Evolutionary conservation across 2,113 vertebrate genomes (phyloP).

Genomic region (Agapornis roseicollis): DNA sequence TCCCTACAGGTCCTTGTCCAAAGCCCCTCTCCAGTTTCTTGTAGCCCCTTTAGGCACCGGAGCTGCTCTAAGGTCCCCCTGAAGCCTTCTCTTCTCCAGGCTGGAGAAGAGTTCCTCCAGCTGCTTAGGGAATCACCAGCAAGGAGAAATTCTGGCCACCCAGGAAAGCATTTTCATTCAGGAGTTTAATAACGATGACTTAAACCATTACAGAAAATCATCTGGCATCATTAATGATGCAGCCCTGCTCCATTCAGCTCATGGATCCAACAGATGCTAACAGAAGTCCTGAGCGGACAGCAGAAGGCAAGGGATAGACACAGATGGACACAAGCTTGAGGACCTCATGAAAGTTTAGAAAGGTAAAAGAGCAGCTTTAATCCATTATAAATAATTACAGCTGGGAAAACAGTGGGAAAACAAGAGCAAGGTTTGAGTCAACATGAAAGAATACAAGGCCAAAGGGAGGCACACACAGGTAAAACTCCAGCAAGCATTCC

Average conservation of each 20-base stretch:
- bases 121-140: not conserved
- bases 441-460: accelerated
- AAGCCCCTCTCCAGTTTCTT: not conserved
- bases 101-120: not conserved
- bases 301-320: not conserved
- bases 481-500: not conserved
- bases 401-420: not conserved
- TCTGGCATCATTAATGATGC: not conserved
- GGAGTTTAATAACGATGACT: not conserved
- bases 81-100: not conserved
- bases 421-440: not conserved
- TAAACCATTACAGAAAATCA: not conserved
- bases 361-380: not conserved
- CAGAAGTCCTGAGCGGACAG: not conserved
- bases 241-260: not conserved
- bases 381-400: not conserved
- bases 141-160: not conserved
- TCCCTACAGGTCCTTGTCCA: not conserved
- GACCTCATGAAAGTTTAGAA: not conserved
- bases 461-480: accelerated
- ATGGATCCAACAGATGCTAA: not conserved
- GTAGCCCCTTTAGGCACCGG: not conserved
- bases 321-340: not conserved
- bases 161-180: not conserved
- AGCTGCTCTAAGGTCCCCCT: not conserved